These are phyloP conservation scores for Otis tarda DNA, from an alignment of 2,113 vertebrate species.

Conservation along the genomic window DNA sequence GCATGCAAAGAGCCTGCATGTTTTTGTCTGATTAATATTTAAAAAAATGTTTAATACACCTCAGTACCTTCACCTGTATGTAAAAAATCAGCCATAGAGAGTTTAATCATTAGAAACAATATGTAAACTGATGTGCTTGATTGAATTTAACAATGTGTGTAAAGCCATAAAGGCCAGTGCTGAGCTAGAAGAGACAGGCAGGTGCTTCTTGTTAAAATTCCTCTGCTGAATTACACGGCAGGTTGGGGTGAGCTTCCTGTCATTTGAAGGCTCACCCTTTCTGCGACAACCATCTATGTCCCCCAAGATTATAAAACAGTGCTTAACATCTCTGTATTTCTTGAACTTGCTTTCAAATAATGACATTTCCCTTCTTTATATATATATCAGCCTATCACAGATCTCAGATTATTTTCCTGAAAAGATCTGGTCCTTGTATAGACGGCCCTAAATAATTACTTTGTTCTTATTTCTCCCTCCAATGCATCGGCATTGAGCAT, in stretches of 20 bases:
- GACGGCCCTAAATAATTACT: neutral
- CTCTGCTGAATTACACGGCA: neutral
- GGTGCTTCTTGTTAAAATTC: conserved; percentile 67
- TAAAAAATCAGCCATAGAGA: neutral
- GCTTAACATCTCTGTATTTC: neutral
- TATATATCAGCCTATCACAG: neutral
- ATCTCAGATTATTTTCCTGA: neutral
- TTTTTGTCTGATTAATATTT: neutral
- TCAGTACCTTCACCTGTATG: neutral
- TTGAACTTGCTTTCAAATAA: accelerated
- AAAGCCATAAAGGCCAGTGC: conserved; percentile 6
- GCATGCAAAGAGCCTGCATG: accelerated
- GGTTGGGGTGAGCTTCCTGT: conserved; percentile 21
- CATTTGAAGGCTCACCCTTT: neutral
- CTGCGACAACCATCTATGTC: neutral
- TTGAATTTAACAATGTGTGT: conserved; percentile 39
- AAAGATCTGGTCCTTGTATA: neutral
- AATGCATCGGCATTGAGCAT: neutral
- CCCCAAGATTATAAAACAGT: neutral
- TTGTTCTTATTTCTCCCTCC: neutral
- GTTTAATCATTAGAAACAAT: conserved; percentile 16
- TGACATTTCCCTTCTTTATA: neutral
- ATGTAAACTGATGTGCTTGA: conserved; percentile 29
- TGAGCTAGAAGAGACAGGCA: conserved; percentile 18
- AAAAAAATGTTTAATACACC: neutral